Base-by-base conservation (phyloP, 1,140 invertebrate species). In the Neoseiulus cucumeris region DNA sequence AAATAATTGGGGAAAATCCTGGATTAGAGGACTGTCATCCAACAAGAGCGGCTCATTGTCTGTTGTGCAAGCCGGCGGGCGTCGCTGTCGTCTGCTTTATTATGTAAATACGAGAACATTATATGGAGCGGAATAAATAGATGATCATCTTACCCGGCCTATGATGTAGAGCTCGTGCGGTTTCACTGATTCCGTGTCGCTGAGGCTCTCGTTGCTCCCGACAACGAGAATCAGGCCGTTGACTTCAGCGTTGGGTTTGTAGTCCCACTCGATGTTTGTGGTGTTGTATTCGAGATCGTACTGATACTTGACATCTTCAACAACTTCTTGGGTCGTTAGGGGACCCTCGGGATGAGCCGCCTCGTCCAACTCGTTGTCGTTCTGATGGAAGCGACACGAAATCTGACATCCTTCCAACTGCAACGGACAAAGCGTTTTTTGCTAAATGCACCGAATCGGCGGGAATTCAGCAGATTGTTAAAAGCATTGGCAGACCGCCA, bases 271-370 rank as follows among this genome's bases (percentile, higher is more conserved):
- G 14, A 59, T 59, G 51, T 59, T 59, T n/a, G 51, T 59, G 14
- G 51, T 59, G 22, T 59, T 59, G 14, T 59, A 25, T 33, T 59
- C 51, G 51, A 59, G 51, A 25, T 59, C 51, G 22, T 59, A 59
- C 22, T 59, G 51, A 59, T 59, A 59, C 51, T 59, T 59, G 51
- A 59, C 51, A 33, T 59, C 51, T 25, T 59, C 51, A 9, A 59
- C 51, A 33, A 59, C 51, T 33, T 59, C 51, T 59, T 59, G 51
- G 25, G 51, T 59, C 33, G 25, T 33, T 20, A 59, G 51, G 25
- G 51, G 51, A 5, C 51, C 51, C 14, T 29, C 51, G 22, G 51
- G 51, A 59, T 59, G 51, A 1, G 14, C 33, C 12, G 14, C 33
- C 6, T 59, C 51, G 22, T 59, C 51, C 51, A 59, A 20, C 51